phyloP scores from a whole-genome alignment of 2,888 invertebrate genomes.

The Amiota communis region DNA sequence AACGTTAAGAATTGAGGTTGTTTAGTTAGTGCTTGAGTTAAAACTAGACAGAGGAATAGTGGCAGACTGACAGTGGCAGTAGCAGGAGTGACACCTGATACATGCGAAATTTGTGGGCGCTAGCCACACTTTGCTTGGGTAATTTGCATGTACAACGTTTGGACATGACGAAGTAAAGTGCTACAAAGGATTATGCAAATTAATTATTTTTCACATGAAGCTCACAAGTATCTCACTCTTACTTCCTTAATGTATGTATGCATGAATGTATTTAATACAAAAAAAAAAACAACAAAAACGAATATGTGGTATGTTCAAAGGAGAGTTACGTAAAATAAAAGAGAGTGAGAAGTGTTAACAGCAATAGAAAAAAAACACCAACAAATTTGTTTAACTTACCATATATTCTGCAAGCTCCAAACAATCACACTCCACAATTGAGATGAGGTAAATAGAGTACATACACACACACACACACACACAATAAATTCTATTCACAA shows the following conservation, averaged over 20 bases:
- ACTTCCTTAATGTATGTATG: too few relatives aligned
- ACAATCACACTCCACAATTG: too few relatives aligned
- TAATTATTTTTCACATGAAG: slow-evolving; percentile 64
- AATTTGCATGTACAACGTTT: slow-evolving; percentile 68
- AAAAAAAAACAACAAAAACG: slow-evolving; percentile 30
- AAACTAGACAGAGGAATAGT: slow-evolving; percentile 9
- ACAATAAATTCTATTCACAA: too few relatives aligned
- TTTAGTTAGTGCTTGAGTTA: slow-evolving; percentile 58
- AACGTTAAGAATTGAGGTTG: slow-evolving; percentile 62
- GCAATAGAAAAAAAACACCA: too few relatives aligned
- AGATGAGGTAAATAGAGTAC: too few relatives aligned
- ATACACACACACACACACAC: too few relatives aligned
- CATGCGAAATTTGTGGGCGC: slow-evolving; percentile 47
- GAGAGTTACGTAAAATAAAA: too few relatives aligned
- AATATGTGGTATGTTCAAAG: background rate
- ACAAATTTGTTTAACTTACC: too few relatives aligned
- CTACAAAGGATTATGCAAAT: slow-evolving; percentile 67
- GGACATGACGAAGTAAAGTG: slow-evolving; percentile 68
- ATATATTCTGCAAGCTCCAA: too few relatives aligned
- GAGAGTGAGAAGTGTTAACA: too few relatives aligned
- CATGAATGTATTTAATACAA: slow-evolving; percentile 5
- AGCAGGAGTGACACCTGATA: background rate
- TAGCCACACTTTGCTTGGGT: slow-evolving; percentile 60
- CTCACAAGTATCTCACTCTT: background rate
- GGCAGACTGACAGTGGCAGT: background rate